These are phyloP conservation scores for Xyliphius kryptos DNA, from an alignment of 2,113 vertebrate species.

Conservation along the genomic window DNA sequence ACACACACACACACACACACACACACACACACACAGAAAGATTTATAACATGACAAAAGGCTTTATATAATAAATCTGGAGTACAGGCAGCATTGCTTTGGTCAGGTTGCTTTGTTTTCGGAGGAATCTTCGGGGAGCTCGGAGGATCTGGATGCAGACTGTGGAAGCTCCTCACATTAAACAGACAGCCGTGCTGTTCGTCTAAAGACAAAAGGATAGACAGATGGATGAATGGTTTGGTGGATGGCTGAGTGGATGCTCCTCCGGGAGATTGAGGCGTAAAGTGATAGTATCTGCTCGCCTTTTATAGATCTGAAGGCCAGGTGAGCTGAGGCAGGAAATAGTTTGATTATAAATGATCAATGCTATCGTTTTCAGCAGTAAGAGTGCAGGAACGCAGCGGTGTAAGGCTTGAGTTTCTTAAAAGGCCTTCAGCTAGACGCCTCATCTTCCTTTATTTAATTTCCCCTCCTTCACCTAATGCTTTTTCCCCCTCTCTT, in stretches of 20 bases:
- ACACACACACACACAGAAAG: constrained; percentile 21
- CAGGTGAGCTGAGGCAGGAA: constrained; percentile 44
- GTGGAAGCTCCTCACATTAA: background rate
- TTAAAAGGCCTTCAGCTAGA: constrained; percentile 39
- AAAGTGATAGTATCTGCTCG: constrained; percentile 41
- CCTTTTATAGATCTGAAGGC: constrained; percentile 15
- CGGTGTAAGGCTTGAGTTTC: constrained; percentile 14
- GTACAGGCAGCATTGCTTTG: constrained; percentile 41
- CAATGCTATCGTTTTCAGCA: constrained; percentile 59
- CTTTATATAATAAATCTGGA: constrained; percentile 52
- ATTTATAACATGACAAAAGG: constrained; percentile 50
- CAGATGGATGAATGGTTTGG: constrained; percentile 7
- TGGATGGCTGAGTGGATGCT: constrained; percentile 4
- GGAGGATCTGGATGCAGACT: background rate
- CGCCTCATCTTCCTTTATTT: constrained; percentile 16
- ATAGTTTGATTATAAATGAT: constrained; percentile 59
- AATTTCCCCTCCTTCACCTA: constrained; percentile 32
- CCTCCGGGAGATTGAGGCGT: constrained; percentile 4
- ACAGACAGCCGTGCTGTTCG: background rate
- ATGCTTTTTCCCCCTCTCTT: constrained; percentile 38
- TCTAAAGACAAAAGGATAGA: constrained; percentile 8
- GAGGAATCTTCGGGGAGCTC: background rate
- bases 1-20: background rate
- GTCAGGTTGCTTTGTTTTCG: constrained; percentile 37
- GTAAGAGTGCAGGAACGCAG: constrained; percentile 23